Evolutionary conservation across 2,888 invertebrate genomes (phyloP).

Genomic region (Hyposoter didymator): DNA sequence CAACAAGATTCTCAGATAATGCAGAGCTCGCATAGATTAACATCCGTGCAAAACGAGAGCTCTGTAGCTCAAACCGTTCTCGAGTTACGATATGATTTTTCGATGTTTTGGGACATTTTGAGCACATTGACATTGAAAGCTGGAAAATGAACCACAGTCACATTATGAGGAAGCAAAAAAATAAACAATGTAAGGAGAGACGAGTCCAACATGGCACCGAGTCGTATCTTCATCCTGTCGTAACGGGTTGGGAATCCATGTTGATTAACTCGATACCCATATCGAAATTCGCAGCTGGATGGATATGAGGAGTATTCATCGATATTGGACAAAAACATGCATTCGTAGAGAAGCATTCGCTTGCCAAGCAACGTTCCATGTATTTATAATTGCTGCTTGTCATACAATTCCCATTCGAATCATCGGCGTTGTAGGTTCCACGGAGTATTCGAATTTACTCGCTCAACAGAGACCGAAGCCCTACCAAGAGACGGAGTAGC

Average conservation of each 20-base stretch:
- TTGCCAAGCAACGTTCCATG: neutral
- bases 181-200: conserved; percentile 54
- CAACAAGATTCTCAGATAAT: too few relatives aligned
- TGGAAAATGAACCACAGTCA: too few relatives aligned
- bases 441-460: conserved; percentile 24
- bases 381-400: conserved; percentile 1
- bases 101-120: too few relatives aligned
- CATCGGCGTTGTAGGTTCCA: conserved; percentile 5
- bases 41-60: too few relatives aligned
- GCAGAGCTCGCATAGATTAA: too few relatives aligned
- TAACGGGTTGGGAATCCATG: conserved; percentile 21
- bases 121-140: too few relatives aligned
- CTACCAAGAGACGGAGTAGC: too few relatives aligned
- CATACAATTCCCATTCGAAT: conserved; percentile 1
- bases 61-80: too few relatives aligned
- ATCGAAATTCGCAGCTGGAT: conserved; percentile 1
- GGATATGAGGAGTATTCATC: neutral
- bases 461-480: neutral
- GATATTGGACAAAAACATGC: neutral
- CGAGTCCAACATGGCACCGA: conserved; percentile 35
- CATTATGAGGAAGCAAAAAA: too few relatives aligned
- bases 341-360: conserved; percentile 23
- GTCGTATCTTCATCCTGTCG: conserved; percentile 22
- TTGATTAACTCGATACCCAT: conserved; percentile 4
- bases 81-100: too few relatives aligned